Percentiles rank a stretch among this genome's conserved stretches.
Evolutionary conservation across 1,140 invertebrate genomes (phyloP).

Genomic region (Harlomillsia oculata): DNA sequence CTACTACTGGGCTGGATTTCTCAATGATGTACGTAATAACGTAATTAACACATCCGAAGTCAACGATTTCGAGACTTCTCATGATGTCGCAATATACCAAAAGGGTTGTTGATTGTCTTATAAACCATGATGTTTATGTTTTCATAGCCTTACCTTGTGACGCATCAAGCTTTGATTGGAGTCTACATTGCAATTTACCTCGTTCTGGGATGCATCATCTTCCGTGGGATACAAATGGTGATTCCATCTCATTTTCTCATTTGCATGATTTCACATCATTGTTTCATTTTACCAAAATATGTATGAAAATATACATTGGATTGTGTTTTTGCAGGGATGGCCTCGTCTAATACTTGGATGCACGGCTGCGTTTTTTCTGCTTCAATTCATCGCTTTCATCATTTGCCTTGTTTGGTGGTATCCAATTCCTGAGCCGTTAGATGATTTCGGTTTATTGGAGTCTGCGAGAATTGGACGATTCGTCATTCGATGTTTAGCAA

Average conservation of each 20-base stretch:
- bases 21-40: not conserved
- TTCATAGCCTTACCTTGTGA: not conserved
- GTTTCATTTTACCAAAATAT: no score
- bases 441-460: not conserved
- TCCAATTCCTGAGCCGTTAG: not conserved
- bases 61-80: not conserved
- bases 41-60: not conserved
- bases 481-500: not conserved
- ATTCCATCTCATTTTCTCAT: no score
- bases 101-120: not conserved
- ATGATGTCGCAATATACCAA: not conserved
- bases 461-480: not conserved
- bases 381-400: constrained; percentile 9
- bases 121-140: not conserved
- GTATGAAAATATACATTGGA: not conserved
- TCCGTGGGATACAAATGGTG: constrained; percentile 6
- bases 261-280: no score
- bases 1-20: not conserved
- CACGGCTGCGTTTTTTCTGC: not conserved
- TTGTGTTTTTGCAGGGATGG: not conserved
- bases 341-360: not conserved
- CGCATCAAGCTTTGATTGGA: not conserved
- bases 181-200: not conserved
- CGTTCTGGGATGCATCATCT: not conserved
- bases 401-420: not conserved